Evolutionary conservation across 1,140 invertebrate species (phyloP), one percentile per base, ranked within the genome.

Genomic region (fruit fly (Drosophila melanogaster)): DNA sequence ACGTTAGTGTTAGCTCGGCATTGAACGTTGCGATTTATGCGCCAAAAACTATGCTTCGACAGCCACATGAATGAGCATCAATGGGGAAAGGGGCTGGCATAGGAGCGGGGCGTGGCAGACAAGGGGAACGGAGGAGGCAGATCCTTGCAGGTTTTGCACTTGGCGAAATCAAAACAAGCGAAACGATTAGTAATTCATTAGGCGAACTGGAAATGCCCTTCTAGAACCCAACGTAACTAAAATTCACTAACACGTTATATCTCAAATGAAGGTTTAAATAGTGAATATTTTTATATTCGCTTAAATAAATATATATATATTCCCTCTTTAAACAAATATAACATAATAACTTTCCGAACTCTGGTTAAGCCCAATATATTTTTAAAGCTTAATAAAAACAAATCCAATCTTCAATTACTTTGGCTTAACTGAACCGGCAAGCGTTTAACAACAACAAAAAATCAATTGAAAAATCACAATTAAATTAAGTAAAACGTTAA

Each of bases 11-110:
- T 60, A 65, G 64, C 59, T 62, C 71, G 77, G 77, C 77, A 89
- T 90, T 89, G 84, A 89, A 89, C 72, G 79, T 67, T 80, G 78
- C 83, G 84, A 89, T 89, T 89, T 89, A 89, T 89, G 84, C 84
- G 84, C 85, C 84, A 89, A 89, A 89, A 89, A 89, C 84, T 89
- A 87, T 87, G 85, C 84, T 90, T 90, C 84, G 84, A 84, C 84
- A 89, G 79, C 76, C 84, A 87, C 84, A 84, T 89, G 79, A 89
- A 89, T 87, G 77, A 83, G 83, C 79, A 77, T 54, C 46, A 56
- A 55, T 57, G 50, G 19, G 54, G 50, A 17, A 40, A 19, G 55
- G 38, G 33, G 50, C 24, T 15, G 55, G 30, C 30, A 40, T 37
- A 24, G 12, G 19, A 14, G 24, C 10, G 12, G 60, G 50, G 30